Percentiles rank a stretch among this genome's conserved stretches.
phyloP scores from a whole-genome alignment of 2,797 vertebrate species.

The Mormyrus proboscirostris region DNA sequence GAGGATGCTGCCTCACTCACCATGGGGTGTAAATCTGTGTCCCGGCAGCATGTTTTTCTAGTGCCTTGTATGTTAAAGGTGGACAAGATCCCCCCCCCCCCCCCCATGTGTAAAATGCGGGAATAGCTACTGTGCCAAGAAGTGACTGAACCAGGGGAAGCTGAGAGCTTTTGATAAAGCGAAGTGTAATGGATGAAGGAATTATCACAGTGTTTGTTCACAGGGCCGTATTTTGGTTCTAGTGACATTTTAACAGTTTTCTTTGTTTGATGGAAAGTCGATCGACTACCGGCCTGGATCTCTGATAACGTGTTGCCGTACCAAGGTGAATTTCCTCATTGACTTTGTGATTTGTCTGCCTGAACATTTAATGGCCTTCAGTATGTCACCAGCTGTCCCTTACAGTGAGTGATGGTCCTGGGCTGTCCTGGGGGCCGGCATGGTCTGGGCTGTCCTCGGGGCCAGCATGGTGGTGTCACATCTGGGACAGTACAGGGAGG shows the following conservation, averaged over 20 bases:
- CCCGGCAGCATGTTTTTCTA: background rate
- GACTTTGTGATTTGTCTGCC: slow-evolving; percentile 16
- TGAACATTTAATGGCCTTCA: background rate
- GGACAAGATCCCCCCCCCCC: background rate
- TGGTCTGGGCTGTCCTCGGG: background rate
- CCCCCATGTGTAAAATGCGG: background rate
- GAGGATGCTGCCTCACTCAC: background rate
- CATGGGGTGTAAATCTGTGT: background rate
- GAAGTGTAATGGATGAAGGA: background rate
- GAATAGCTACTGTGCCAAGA: background rate
- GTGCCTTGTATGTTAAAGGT: background rate
- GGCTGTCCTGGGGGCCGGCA: background rate
- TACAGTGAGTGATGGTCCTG: background rate
- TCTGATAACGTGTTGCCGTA: background rate
- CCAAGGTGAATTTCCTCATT: background rate
- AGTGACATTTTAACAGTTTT: slow-evolving; percentile 10
- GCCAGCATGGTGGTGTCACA: background rate
- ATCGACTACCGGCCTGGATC: background rate
- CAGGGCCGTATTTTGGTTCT: background rate
- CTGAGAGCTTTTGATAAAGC: background rate
- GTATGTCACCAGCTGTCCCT: background rate
- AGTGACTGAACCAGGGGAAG: background rate
- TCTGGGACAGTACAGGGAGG: background rate
- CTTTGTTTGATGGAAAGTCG: slow-evolving; percentile 6
- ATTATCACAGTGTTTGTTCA: background rate